phyloP scores from a whole-genome alignment of 2,888 invertebrate species.

The Agriotes lineatus region DNA sequence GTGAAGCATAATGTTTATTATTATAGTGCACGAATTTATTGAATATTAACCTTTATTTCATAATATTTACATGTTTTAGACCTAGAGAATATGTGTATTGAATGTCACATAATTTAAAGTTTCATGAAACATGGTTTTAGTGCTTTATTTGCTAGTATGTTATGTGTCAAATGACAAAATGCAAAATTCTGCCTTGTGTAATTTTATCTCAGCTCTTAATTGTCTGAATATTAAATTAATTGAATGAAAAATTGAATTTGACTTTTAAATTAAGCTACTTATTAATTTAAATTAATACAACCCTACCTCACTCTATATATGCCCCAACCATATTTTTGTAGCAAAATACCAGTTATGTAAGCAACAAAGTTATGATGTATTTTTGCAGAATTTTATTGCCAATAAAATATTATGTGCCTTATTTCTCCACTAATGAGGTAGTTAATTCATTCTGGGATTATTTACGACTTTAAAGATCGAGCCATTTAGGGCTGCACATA shows the following conservation, averaged over 20 bases:
- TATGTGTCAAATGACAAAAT: too few relatives aligned
- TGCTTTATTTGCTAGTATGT: too few relatives aligned
- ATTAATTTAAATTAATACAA: conserved; percentile 19
- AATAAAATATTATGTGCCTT: conserved; percentile 6
- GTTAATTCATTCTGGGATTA: conserved; percentile 1
- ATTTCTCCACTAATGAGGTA: conserved; percentile 7
- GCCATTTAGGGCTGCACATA: background rate
- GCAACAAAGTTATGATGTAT: conserved; percentile 20
- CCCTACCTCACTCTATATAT: background rate
- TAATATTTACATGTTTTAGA: too few relatives aligned
- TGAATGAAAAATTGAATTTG: conserved; percentile 7
- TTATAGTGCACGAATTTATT: too few relatives aligned
- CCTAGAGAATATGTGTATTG: too few relatives aligned
- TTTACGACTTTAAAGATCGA: background rate
- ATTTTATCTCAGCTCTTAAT: conserved; percentile 1
- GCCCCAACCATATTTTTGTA: background rate
- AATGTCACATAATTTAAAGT: too few relatives aligned
- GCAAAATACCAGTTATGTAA: conserved; percentile 10
- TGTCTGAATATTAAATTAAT: conserved; percentile 3
- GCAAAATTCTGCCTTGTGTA: background rate
- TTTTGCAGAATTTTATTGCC: conserved; percentile 14
- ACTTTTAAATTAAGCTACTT: conserved; percentile 1
- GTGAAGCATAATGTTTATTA: too few relatives aligned
- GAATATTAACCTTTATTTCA: too few relatives aligned
- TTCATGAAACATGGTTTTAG: too few relatives aligned